Evolutionary conservation across 2,113 vertebrate species (phyloP).

Genomic region (Chaenocephalus aceratus): DNA sequence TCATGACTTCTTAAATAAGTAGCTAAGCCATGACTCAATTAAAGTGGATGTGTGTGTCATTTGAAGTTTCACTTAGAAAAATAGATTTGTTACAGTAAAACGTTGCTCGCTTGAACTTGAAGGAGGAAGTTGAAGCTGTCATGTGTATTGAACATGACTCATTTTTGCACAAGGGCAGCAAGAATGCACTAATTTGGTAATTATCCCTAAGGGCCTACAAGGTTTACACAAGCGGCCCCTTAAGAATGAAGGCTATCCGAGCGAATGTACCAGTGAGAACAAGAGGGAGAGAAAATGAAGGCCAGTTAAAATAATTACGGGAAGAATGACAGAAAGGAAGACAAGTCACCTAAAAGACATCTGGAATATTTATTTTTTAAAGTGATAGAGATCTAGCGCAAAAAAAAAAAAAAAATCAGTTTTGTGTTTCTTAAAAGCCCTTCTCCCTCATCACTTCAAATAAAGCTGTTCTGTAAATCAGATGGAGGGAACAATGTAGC

Average conservation of each 20-base stretch:
- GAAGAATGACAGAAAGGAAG: not conserved
- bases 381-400: conserved; percentile 4
- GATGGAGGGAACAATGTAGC: conserved; percentile 1
- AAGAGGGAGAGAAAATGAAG: conserved; percentile 9
- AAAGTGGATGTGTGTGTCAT: conserved; percentile 15
- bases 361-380: conserved; percentile 6
- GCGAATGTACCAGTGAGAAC: conserved; percentile 11
- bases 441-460: conserved; percentile 18
- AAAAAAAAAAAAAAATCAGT: conserved; percentile 12
- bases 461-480: conserved; percentile 35
- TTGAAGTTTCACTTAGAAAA: not conserved
- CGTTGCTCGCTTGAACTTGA: not conserved
- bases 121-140: conserved; percentile 8
- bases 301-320: conserved; percentile 17
- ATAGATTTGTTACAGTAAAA: not conserved
- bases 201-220: conserved; percentile 24
- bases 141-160: conserved; percentile 12
- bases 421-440: conserved; percentile 11
- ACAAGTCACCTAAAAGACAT: conserved; percentile 18
- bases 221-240: conserved; percentile 39
- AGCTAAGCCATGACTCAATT: conserved; percentile 15
- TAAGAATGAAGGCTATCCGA: conserved; percentile 31
- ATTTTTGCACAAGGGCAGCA: conserved; percentile 26
- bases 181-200: conserved; percentile 57
- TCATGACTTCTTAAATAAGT: conserved; percentile 52